phyloP scores from a whole-genome alignment of 2,888 invertebrate species.

The Scaeva pyrastri region DNA sequence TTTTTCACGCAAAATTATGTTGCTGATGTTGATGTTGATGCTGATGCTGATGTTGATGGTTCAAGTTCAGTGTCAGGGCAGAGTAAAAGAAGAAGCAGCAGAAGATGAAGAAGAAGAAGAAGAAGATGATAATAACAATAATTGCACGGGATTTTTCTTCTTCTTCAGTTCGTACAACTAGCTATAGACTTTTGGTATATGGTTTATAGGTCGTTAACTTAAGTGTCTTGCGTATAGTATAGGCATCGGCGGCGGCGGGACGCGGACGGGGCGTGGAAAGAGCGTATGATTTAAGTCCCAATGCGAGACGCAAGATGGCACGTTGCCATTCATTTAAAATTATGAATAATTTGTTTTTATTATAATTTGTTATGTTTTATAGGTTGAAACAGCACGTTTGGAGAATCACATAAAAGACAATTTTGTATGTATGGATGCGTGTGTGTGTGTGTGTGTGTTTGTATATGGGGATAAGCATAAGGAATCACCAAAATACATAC shows the following conservation, averaged over 20 bases:
- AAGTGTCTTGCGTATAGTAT: slow-evolving; percentile 17
- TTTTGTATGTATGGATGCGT: neutral
- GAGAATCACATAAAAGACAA: slow-evolving; percentile 16
- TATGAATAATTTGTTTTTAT: slow-evolving; percentile 39
- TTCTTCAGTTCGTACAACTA: neutral
- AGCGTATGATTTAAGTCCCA: slow-evolving; percentile 25
- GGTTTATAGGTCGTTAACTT: slow-evolving; percentile 44
- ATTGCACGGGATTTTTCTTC: slow-evolving; percentile 18
- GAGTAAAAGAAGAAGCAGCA: neutral
- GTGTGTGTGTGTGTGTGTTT: too few relatives aligned
- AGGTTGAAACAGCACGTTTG: slow-evolving; percentile 27
- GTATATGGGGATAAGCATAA: too few relatives aligned
- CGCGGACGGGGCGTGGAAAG: slow-evolving; percentile 6
- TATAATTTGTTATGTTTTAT: slow-evolving; percentile 46
- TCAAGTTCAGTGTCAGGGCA: slow-evolving; percentile 54
- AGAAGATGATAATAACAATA: slow-evolving; percentile 33
- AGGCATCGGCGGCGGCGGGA: too few relatives aligned
- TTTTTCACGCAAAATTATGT: slow-evolving; percentile 22
- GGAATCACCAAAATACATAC: neutral
- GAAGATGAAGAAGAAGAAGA: neutral
- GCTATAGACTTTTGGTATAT: neutral
- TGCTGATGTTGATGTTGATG: too few relatives aligned
- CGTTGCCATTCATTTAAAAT: slow-evolving; percentile 24
- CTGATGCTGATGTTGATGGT: too few relatives aligned
- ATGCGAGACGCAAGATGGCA: neutral